These are phyloP conservation scores for Limnodromus scolopaceus DNA, from an alignment of 2,797 vertebrate species.

Conservation along the genomic window DNA sequence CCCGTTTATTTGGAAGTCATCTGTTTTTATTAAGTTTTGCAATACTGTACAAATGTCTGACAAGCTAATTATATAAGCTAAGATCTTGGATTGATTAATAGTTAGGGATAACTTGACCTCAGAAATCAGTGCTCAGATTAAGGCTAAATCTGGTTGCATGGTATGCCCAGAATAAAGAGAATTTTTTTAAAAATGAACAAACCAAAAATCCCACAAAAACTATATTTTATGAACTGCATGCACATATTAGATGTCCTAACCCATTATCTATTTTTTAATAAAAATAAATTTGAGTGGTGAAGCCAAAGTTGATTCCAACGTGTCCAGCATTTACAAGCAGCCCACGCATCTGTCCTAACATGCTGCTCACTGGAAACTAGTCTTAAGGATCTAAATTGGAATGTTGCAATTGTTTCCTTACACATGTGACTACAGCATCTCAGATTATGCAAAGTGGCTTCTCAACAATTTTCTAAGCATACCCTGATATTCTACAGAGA, in stretches of 20 bases:
- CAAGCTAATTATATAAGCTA: neutral
- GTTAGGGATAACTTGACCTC: neutral
- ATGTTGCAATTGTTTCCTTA: constrained; percentile 50
- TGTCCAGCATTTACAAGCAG: neutral
- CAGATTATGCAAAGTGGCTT: neutral
- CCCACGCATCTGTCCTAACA: constrained; percentile 14
- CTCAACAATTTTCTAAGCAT: neutral
- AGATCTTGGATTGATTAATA: neutral
- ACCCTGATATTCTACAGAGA: neutral
- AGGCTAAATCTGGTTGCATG: neutral
- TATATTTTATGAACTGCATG: neutral
- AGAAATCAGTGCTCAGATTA: neutral
- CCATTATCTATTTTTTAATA: neutral
- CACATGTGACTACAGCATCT: neutral
- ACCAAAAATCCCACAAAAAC: neutral
- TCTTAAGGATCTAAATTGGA: neutral
- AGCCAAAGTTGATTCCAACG: neutral
- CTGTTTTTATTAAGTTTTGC: neutral
- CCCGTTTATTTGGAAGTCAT: neutral
- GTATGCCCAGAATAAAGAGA: neutral
- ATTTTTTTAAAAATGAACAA: neutral
- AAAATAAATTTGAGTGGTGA: neutral
- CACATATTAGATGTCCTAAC: neutral
- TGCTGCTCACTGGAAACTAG: constrained; percentile 19
- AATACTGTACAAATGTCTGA: neutral